Percentiles rank a stretch among this genome's conserved stretches.
Evolutionary conservation across 2,888 invertebrate genomes (phyloP).

Genomic region (Pyrrhosoma nymphula): DNA sequence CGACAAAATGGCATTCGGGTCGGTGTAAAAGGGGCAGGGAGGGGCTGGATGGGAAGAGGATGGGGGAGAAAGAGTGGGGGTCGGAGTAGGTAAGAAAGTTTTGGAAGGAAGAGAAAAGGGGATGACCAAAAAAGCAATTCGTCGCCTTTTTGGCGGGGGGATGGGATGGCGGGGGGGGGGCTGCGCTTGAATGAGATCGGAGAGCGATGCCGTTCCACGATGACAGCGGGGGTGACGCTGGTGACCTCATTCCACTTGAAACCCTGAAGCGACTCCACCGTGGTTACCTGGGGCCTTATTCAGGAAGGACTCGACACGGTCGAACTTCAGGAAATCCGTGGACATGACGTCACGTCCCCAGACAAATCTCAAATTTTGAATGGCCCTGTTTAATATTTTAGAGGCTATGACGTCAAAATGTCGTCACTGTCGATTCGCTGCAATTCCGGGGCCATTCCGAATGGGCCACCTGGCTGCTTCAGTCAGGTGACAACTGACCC

Average conservation of each 20-base stretch:
- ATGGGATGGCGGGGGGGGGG: too few species aligned
- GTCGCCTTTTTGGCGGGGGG: neutral
- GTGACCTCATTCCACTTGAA: neutral
- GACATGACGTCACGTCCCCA: too few species aligned
- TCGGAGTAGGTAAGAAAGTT: neutral
- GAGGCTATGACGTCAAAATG: too few species aligned
- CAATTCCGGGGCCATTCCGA: too few species aligned
- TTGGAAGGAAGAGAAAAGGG: neutral
- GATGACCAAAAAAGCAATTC: neutral
- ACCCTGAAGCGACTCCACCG: neutral
- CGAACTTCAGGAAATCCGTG: too few species aligned
- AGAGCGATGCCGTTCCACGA: neutral
- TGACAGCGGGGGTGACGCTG: neutral
- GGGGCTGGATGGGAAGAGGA: neutral
- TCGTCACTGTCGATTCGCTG: too few species aligned
- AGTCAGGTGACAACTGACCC: too few species aligned
- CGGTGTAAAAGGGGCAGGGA: neutral
- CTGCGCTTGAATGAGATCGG: neutral
- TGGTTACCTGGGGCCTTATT: neutral
- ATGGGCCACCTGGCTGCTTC: too few species aligned
- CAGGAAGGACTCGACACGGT: too few species aligned
- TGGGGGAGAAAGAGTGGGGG: neutral
- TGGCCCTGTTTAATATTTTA: too few species aligned
- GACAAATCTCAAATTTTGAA: too few species aligned
- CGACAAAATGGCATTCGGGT: neutral